A percentile compares a stretch with the other conserved stretches of the same genome.
phyloP scores from a whole-genome alignment of 2,888 invertebrate species.

The Ectemnius cavifrons region DNA sequence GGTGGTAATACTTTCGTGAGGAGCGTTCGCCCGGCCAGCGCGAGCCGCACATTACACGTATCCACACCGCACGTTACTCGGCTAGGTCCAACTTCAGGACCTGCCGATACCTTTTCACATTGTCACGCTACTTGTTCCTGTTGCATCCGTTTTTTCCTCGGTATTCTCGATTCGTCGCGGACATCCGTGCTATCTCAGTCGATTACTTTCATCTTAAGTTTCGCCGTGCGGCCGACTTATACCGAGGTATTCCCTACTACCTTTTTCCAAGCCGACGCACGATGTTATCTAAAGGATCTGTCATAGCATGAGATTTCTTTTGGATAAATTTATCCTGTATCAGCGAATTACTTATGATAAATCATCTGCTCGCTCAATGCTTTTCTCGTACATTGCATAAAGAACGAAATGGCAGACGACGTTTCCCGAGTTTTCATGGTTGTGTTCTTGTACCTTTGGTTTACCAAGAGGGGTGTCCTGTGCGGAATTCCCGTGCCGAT shows the following conservation, averaged over 20 bases:
- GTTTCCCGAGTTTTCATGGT: no score
- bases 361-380: no score
- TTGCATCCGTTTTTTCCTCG: no score
- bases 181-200: neutral
- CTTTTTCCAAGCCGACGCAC: constrained; percentile 3
- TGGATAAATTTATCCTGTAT: no score
- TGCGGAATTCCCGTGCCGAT: no score
- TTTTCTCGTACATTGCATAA: no score
- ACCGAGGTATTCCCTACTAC: neutral
- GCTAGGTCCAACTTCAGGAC: neutral
- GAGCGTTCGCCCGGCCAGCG: neutral
- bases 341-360: no score
- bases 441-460: no score
- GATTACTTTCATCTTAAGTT: neutral
- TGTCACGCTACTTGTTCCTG: no score
- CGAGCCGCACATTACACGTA: neutral
- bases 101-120: neutral
- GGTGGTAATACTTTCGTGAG: neutral
- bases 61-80: constrained; percentile 3
- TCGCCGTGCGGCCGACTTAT: constrained; percentile 3
- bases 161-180: no score
- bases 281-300: constrained; percentile 2
- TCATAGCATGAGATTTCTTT: neutral
- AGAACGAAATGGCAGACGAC: no score
- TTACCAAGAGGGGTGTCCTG: no score